These are phyloP conservation scores for Aculops lycopersici DNA, from an alignment of 1,140 invertebrate species.

Conservation along the genomic window DNA sequence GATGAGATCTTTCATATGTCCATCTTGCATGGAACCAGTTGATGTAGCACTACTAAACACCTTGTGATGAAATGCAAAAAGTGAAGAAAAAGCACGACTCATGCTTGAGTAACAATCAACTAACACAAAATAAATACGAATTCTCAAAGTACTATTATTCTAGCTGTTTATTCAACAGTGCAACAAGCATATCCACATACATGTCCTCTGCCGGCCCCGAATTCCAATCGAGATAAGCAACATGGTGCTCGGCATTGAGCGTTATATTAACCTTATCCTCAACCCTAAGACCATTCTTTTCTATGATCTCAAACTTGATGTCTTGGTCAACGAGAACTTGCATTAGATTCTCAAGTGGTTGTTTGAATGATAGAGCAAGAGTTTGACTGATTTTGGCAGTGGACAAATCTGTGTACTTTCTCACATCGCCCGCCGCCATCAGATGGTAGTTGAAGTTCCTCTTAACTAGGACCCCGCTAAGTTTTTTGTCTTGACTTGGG, in stretches of 20 bases:
- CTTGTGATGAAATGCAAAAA: too few relatives aligned
- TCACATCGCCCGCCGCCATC: constrained; percentile 53
- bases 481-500: constrained; percentile 34
- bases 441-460: constrained; percentile 95
- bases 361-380: constrained; percentile 52
- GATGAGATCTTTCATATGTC: constrained; percentile 58
- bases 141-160: too few relatives aligned
- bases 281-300: constrained; percentile 30
- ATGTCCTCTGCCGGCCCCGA: constrained; percentile 83
- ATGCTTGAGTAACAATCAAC: too few relatives aligned
- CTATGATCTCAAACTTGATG: constrained; percentile 31
- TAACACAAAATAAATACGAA: too few relatives aligned
- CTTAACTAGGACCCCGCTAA: constrained; percentile 81
- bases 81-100: too few relatives aligned
- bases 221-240: constrained; percentile 62
- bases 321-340: constrained; percentile 48
- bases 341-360: constrained; percentile 37
- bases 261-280: constrained; percentile 38
- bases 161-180: constrained; percentile 19
- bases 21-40: constrained; percentile 77
- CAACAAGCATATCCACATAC: constrained; percentile 76
- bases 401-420: constrained; percentile 78
- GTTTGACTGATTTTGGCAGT: constrained; percentile 68
- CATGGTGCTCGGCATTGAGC: constrained; percentile 27
- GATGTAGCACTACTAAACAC: constrained; percentile 59